Conservation (phyloP, 1,140 invertebrate genomes). For the Plectus sambesii region DNA sequence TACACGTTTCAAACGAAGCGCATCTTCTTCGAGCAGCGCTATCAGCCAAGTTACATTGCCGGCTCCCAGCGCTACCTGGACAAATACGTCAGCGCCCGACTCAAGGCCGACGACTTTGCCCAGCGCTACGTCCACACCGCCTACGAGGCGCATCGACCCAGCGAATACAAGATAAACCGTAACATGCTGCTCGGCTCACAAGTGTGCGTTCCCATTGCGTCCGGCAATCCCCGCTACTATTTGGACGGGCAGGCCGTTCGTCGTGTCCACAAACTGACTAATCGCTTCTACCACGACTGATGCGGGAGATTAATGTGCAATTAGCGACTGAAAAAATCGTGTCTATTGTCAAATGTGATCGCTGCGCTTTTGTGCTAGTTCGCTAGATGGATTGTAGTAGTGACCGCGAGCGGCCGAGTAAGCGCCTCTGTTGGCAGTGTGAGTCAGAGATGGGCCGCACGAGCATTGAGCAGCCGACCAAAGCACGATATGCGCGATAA, state of each 20-base stretch:
- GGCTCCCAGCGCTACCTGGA: conserved; percentile 42
- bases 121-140: conserved; percentile 38
- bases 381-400: too few relatives aligned
- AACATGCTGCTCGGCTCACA: conserved; percentile 28
- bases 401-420: too few relatives aligned
- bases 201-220: conserved; percentile 36
- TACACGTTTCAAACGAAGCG: conserved; percentile 43
- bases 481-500: too few relatives aligned
- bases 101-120: conserved; percentile 43
- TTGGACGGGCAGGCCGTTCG: conserved; percentile 34
- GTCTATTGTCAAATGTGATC: too few relatives aligned
- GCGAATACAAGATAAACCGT: conserved; percentile 42
- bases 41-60: conserved; percentile 37
- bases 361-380: too few relatives aligned
- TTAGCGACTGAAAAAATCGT: too few relatives aligned
- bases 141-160: conserved; percentile 44
- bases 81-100: conserved; percentile 34
- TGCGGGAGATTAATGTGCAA: too few relatives aligned
- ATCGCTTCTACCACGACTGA: conserved; percentile 39
- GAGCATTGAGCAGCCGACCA: too few relatives aligned
- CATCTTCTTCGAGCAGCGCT: conserved; percentile 42
- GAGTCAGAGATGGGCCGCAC: too few relatives aligned
- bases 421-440: too few relatives aligned
- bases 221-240: conserved; percentile 39
- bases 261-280: conserved; percentile 41